Evolutionary conservation across 2,797 vertebrate genomes (phyloP).

Genomic region (Gastrophryne carolinensis): DNA sequence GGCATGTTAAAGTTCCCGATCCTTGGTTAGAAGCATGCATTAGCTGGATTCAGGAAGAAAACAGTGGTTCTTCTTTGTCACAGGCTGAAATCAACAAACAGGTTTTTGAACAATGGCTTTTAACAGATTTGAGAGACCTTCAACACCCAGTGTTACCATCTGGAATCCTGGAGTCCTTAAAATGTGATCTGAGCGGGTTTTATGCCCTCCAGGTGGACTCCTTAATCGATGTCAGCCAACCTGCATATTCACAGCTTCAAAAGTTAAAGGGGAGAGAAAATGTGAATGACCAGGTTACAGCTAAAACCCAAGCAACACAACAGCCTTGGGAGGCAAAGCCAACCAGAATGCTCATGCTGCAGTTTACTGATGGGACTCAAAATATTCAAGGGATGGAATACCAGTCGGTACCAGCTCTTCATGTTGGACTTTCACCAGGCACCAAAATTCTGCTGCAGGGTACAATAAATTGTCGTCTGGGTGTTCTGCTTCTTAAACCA

Average conservation of each 20-base stretch:
- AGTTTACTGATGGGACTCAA: slow-evolving; percentile 90
- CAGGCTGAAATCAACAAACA: slow-evolving; percentile 83
- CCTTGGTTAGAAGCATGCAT: slow-evolving; percentile 91
- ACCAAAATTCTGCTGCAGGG: slow-evolving; percentile 89
- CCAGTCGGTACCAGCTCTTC: slow-evolving; percentile 78
- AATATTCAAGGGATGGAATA: slow-evolving; percentile 93
- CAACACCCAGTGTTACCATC: slow-evolving; percentile 82
- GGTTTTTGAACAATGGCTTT: slow-evolving; percentile 91
- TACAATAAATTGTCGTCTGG: slow-evolving; percentile 79
- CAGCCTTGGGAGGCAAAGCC: slow-evolving; percentile 87
- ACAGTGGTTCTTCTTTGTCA: slow-evolving; percentile 65
- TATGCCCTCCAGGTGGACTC: slow-evolving; percentile 93
- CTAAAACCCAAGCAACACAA: slow-evolving; percentile 75
- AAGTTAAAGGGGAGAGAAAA: slow-evolving; percentile 79
- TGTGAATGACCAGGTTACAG: slow-evolving; percentile 84
- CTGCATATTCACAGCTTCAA: slow-evolving; percentile 89
- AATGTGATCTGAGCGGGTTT: slow-evolving; percentile 80
- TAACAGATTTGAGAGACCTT: slow-evolving; percentile 89
- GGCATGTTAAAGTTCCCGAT: slow-evolving; percentile 84
- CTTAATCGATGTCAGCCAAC: slow-evolving; percentile 87
- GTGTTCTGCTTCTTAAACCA: slow-evolving; percentile 84
- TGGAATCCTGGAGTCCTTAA: slow-evolving; percentile 72
- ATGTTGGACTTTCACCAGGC: slow-evolving; percentile 79
- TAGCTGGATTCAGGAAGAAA: slow-evolving; percentile 87
- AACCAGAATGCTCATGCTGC: slow-evolving; percentile 87